These are phyloP conservation scores for Hypsibius dujardini DNA, from an alignment of 1,140 invertebrate genomes.

Conservation along the genomic window DNA sequence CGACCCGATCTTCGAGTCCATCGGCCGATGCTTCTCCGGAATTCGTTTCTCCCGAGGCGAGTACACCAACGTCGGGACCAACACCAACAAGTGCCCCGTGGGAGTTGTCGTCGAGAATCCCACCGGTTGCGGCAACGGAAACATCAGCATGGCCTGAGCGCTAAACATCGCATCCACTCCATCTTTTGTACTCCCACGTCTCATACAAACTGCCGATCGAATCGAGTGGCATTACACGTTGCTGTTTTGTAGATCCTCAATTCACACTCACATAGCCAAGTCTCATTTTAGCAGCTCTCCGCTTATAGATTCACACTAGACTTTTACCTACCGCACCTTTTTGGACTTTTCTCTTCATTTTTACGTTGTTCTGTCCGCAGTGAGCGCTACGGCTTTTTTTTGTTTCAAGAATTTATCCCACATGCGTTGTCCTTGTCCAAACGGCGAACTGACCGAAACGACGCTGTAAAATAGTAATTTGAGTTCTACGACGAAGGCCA, in stretches of 20 bases:
- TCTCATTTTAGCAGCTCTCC: too few species aligned
- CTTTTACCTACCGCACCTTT: too few species aligned
- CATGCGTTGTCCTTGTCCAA: too few species aligned
- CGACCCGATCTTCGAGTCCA: slow-evolving; percentile 1
- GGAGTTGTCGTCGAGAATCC: background rate
- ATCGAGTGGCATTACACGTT: background rate
- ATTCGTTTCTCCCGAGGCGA: background rate
- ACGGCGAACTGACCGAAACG: too few species aligned
- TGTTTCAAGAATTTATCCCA: too few species aligned
- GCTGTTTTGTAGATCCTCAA: background rate
- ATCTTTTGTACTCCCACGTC: background rate
- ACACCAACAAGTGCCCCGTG: too few species aligned
- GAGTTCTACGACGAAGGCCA: too few species aligned
- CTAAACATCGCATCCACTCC: background rate
- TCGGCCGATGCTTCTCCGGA: slow-evolving; percentile 2
- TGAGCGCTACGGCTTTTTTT: too few species aligned
- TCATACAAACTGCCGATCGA: background rate
- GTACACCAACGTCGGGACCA: background rate
- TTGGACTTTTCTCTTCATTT: too few species aligned
- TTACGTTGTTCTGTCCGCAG: too few species aligned
- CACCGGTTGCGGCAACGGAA: background rate
- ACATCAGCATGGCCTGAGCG: background rate
- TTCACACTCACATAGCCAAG: background rate
- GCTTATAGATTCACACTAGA: too few species aligned
- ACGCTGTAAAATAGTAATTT: too few species aligned